These are phyloP conservation scores for Serripes groenlandicus DNA, from an alignment of 2,888 invertebrate genomes.

Conservation along the genomic window DNA sequence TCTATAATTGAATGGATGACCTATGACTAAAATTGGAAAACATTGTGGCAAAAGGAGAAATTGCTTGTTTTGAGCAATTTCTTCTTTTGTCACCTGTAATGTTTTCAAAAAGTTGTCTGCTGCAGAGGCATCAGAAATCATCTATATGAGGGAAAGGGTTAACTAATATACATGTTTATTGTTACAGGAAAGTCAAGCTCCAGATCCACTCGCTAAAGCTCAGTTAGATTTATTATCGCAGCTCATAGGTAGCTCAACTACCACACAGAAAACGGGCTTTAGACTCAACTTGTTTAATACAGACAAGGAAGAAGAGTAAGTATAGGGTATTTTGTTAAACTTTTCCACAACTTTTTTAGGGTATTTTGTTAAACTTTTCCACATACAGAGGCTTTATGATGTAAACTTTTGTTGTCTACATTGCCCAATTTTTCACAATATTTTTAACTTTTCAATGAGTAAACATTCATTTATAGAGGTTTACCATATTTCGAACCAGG, in stretches of 20 bases:
- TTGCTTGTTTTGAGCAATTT: neutral
- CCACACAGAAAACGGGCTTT: constrained; percentile 78
- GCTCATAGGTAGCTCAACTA: constrained; percentile 80
- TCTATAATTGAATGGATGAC: too few relatives aligned
- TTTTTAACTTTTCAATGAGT: neutral
- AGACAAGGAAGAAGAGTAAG: constrained; percentile 80
- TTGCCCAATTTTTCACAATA: too few relatives aligned
- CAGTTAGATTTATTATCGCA: constrained; percentile 85
- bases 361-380: too few relatives aligned
- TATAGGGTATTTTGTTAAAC: too few relatives aligned
- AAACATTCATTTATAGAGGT: too few relatives aligned
- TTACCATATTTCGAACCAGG: too few relatives aligned
- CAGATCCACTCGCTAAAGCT: constrained; percentile 85
- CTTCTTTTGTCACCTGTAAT: neutral
- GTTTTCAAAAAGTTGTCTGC: neutral
- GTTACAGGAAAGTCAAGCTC: constrained; percentile 78
- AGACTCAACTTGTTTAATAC: constrained; percentile 84
- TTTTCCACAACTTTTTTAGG: too few relatives aligned
- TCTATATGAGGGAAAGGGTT: neutral
- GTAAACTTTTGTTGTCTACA: too few relatives aligned
- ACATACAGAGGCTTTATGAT: too few relatives aligned
- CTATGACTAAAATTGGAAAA: too few relatives aligned
- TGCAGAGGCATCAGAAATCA: neutral
- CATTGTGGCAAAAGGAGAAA: too few relatives aligned
- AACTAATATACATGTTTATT: neutral